A percentile compares a stretch with the other conserved stretches of the same genome.
phyloP scores from a whole-genome alignment of 2,797 vertebrate genomes.

The Macropodus opercularis region DNA sequence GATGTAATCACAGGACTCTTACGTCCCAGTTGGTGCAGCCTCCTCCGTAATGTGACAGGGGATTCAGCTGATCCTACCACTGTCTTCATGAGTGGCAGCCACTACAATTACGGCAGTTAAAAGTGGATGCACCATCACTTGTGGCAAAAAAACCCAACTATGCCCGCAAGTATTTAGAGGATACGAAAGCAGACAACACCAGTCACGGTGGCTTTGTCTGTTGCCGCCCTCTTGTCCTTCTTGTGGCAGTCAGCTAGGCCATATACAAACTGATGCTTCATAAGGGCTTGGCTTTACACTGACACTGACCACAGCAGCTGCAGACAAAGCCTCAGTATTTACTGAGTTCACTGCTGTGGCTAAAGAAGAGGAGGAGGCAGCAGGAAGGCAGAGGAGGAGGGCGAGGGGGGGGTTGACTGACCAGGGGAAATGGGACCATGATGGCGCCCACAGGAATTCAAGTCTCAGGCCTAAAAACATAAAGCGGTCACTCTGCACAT shows the following conservation, averaged over 20 bases:
- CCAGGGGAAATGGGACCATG: slow-evolving; percentile 47
- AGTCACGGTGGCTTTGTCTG: slow-evolving; percentile 34
- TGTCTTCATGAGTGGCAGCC: slow-evolving; percentile 27
- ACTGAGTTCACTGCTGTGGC: slow-evolving; percentile 45
- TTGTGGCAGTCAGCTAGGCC: slow-evolving; percentile 19
- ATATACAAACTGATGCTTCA: slow-evolving; percentile 26
- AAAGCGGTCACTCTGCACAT: slow-evolving; percentile 31
- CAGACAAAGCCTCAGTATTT: slow-evolving; percentile 64
- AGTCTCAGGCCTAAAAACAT: slow-evolving; percentile 41
- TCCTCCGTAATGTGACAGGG: neutral
- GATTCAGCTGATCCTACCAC: too few relatives aligned
- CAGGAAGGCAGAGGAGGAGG: slow-evolving; percentile 46
- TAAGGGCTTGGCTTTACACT: slow-evolving; percentile 25
- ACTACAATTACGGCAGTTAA: slow-evolving; percentile 29
- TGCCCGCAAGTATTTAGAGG: slow-evolving; percentile 30
- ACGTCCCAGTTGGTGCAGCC: neutral
- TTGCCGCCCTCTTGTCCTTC: slow-evolving; percentile 32
- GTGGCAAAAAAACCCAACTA: slow-evolving; percentile 40
- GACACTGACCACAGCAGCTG: slow-evolving; percentile 61
- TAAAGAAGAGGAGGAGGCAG: slow-evolving; percentile 40
- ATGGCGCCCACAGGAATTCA: slow-evolving; percentile 67
- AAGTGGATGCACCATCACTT: slow-evolving; percentile 30
- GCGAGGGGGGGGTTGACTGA: slow-evolving; percentile 39
- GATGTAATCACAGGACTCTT: too few relatives aligned
- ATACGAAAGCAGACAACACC: slow-evolving; percentile 46